Conservation (phyloP, 1,140 invertebrate species). For the Pentalonia nigronervosa region DNA sequence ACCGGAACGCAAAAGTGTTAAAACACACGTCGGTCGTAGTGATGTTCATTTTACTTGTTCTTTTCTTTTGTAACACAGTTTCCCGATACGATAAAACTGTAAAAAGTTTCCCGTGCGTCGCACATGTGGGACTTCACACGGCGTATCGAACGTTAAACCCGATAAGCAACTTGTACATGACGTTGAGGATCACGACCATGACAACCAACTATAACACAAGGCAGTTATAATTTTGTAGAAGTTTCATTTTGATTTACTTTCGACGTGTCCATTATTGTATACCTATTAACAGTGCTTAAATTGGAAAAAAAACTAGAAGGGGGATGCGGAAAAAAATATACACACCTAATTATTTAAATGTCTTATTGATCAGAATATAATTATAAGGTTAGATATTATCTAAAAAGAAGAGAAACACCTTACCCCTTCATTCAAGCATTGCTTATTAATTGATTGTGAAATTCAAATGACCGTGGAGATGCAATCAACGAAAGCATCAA, state of each 20-base stretch:
- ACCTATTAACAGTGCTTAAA: not conserved
- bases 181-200: not conserved
- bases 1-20: not conserved
- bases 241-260: not conserved
- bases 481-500: not conserved
- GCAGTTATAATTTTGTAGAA: not conserved
- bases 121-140: conserved; percentile 14
- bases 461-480: not conserved
- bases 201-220: not conserved
- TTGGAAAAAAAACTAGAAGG: no score
- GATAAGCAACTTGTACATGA: not conserved
- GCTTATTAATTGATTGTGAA: not conserved
- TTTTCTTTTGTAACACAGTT: not conserved
- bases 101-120: not conserved
- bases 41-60: not conserved
- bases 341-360: no score
- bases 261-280: not conserved
- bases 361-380: no score
- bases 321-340: no score
- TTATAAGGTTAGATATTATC: no score
- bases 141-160: not conserved
- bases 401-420: no score
- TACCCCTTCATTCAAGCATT: no score
- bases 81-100: not conserved
- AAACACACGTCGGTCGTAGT: not conserved